Base-by-base conservation (phyloP, 2,888 invertebrate genomes). In the Cheiracanthium punctorium region DNA sequence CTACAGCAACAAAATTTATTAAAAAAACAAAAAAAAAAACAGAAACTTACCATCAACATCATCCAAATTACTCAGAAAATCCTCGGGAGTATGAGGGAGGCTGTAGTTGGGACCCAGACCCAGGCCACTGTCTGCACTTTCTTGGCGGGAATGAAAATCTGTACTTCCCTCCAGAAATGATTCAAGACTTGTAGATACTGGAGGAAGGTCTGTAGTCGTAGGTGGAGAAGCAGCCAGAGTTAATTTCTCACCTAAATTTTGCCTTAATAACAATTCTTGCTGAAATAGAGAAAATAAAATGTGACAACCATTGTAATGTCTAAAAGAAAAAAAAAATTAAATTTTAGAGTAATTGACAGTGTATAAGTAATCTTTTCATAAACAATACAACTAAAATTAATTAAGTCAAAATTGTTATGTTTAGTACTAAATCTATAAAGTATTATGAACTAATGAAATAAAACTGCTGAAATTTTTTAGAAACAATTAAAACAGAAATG, bases 11-110 rank as follows among this genome's bases (percentile, higher is more conserved):
- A n/a, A n/a, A n/a, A n/a, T n/a, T n/a, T n/a, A n/a, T n/a, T n/a
- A n/a, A n/a, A n/a, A 32, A 32, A 67, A 67, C 29, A 33, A 30
- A 30, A 30, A 2, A 30, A 8, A 17, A 7, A n/a, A 67, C 2
- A 30, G 1, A 67, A 24, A 24, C n/a, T 70, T 89, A 91, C 91
- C 91, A 91, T 91, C 89, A 91, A 97, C 97, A 91, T 97, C 97
- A 93, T 97, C 96, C 91, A 95, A 95, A 86, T 95, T 94, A 58
- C 69, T 87, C 90, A 97, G 94, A 93, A 97, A 97, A 93, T 97
- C 97, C 92, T 97, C 97, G 5, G 97, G 97, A 80, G 97, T 97
- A 92, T 96, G 96, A 70, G 97, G 96, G 93, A 97, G 94, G 88
- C 96, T 96, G 93, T 97, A 97, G 89, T 95, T 95, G 91, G 94